Base-by-base conservation (phyloP, 2,797 vertebrate species). In the Numenius phaeopus region DNA sequence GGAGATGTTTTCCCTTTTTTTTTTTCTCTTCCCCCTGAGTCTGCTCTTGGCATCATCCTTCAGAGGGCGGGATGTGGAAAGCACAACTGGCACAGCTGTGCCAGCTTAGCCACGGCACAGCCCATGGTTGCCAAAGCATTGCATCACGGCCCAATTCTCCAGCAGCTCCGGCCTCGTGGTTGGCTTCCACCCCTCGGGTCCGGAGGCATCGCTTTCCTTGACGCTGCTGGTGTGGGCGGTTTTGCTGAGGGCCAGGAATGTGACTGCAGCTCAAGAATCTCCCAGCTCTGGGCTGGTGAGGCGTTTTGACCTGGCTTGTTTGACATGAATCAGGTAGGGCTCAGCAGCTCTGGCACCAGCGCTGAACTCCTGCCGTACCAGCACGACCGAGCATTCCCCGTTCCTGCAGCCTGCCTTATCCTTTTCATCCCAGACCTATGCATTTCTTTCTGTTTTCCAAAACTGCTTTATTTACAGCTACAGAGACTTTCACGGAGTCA, bases 261-360 rank as follows among this genome's bases (percentile, higher is more conserved):
- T 2, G 39, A 42, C 73, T 69, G 58, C 70, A 61, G 64, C 71
- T 82, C 40, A 54, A 72, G 78, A 21, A 87, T 89, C 30, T 54
- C 67, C 64, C 67, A 19, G 0, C 66, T 83, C 54, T 0, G 0
- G n/a, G 65, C 55, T 32, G 73, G 5, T 2, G 15, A 86, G 66
- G 23, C 59, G 55, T 58, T 90, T 37, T 34, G 52, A 67, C 14
- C 59, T 34, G 62, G 11, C 55, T 70, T 34, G 24, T 42, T 57
- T 32, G 52, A 50, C 72, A 34, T 39, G 65, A 47, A 34, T 26
- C 50, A 16, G 76, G 46, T 16, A 29, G n/a, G 24, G 39, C 27
- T 77, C 73, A 11, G 50, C 52, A 57, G 59, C 22, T 52, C 57
- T 20, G 47, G 52, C 54, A 55, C 22, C 16, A 9, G n/a, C 0